These are phyloP conservation scores for Sinopyrophorus schimmeli DNA, from an alignment of 2,888 invertebrate genomes.

Conservation along the genomic window DNA sequence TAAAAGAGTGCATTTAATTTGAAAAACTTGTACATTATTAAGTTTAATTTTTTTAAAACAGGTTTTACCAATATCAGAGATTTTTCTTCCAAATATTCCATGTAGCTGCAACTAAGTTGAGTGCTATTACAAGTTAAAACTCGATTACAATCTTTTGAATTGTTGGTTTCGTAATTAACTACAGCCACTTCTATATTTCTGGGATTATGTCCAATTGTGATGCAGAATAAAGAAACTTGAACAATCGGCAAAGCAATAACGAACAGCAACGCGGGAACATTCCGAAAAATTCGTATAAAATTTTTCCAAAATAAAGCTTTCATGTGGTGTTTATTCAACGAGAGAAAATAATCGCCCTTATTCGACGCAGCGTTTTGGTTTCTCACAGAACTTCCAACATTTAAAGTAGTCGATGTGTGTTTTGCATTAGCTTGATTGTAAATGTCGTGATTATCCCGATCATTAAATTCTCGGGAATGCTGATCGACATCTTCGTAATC, in stretches of 20 bases:
- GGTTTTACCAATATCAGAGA: slow-evolving; percentile 70
- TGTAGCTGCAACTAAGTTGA: slow-evolving; percentile 76
- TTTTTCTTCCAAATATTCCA: slow-evolving; percentile 69
- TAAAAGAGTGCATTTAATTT: no score
- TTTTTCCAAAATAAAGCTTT: slow-evolving; percentile 87
- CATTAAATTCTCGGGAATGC: slow-evolving; percentile 77
- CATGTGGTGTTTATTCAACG: slow-evolving; percentile 55
- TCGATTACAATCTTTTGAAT: slow-evolving; percentile 44
- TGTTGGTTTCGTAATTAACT: slow-evolving; percentile 73
- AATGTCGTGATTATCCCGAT: slow-evolving; percentile 43
- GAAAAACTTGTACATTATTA: no score
- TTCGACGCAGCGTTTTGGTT: slow-evolving; percentile 60
- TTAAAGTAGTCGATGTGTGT: not conserved
- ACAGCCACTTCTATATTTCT: slow-evolving; percentile 74
- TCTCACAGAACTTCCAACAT: slow-evolving; percentile 69
- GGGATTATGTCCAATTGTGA: slow-evolving; percentile 88
- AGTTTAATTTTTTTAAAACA: no score
- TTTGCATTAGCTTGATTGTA: not conserved
- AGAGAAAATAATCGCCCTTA: slow-evolving; percentile 57
- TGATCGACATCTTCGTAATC: slow-evolving; percentile 71
- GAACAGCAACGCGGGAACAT: slow-evolving; percentile 80
- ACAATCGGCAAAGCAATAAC: slow-evolving; percentile 82
- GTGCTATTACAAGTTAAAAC: slow-evolving; percentile 64
- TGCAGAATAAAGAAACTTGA: slow-evolving; percentile 85
- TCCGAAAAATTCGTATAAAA: slow-evolving; percentile 82